Percentiles rank a stretch among this genome's conserved stretches.
Evolutionary conservation across 2,888 invertebrate species (phyloP).

Genomic region (Piscicola geometra): DNA sequence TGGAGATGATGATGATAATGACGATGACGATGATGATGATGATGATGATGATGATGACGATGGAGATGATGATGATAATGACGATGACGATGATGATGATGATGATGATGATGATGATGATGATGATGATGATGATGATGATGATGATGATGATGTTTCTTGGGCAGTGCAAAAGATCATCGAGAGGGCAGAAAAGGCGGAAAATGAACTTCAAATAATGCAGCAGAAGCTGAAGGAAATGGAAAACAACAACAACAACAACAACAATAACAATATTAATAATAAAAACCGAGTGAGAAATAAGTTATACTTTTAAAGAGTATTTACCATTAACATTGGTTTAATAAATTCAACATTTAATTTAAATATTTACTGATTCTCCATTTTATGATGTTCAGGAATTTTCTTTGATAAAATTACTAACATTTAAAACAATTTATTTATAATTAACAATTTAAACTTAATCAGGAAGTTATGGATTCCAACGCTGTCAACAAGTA

Average conservation of each 20-base stretch:
- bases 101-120: conserved; percentile 23
- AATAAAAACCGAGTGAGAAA: not conserved
- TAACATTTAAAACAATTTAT: no score
- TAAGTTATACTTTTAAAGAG: not conserved
- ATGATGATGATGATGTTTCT: conserved; percentile 20
- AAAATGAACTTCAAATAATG: conserved; percentile 18
- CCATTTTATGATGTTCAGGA: not conserved
- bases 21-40: conserved; percentile 16
- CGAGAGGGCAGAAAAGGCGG: conserved; percentile 32
- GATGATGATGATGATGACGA: conserved; percentile 22
- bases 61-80: conserved; percentile 13
- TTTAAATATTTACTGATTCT: not conserved
- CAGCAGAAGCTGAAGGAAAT: not conserved
- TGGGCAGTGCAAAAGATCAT: conserved; percentile 27
- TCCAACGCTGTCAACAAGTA: not conserved
- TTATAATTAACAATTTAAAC: no score
- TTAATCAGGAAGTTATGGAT: not conserved
- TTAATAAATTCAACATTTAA: not conserved
- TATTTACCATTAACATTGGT: not conserved
- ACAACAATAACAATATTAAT: not conserved
- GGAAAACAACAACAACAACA: not conserved
- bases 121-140: conserved; percentile 20
- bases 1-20: conserved; percentile 21
- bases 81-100: conserved; percentile 16
- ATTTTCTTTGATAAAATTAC: no score